Evolutionary conservation across 2,113 vertebrate species (phyloP).

Genomic region (Phylloscopus trochilus): DNA sequence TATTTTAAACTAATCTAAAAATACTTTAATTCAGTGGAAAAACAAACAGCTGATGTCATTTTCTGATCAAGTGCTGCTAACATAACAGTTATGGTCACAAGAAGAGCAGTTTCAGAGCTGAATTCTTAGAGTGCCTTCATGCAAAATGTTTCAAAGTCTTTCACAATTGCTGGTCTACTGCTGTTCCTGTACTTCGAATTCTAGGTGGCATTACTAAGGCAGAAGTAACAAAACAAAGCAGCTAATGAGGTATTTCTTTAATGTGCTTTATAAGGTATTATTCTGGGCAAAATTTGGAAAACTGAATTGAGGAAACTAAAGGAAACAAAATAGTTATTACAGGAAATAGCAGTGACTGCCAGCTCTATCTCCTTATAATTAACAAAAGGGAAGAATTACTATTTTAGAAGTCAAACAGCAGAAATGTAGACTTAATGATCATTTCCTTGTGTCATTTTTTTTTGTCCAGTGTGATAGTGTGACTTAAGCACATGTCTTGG

Average conservation of each 20-base stretch:
- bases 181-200: not conserved
- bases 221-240: constrained; percentile 33
- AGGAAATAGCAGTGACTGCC: not conserved
- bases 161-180: not conserved
- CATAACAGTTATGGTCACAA: not conserved
- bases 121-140: not conserved
- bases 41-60: constrained; percentile 30
- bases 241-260: constrained; percentile 42
- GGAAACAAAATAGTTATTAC: constrained; percentile 33
- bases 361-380: not conserved
- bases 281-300: constrained; percentile 20
- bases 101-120: not conserved
- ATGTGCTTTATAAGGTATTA: constrained; percentile 12
- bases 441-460: not conserved
- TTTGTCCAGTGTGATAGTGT: not conserved
- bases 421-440: not conserved
- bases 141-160: not conserved
- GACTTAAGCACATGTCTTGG: not conserved
- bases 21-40: constrained; percentile 27
- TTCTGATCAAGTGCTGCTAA: not conserved
- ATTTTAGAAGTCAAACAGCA: not conserved
- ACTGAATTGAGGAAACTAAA: constrained; percentile 24
- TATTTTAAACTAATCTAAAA: constrained; percentile 49
- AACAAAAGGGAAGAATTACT: not conserved
- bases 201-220: not conserved